These are phyloP conservation scores for Entomobrya proxima DNA, from an alignment of 2,888 invertebrate genomes.

Conservation along the genomic window DNA sequence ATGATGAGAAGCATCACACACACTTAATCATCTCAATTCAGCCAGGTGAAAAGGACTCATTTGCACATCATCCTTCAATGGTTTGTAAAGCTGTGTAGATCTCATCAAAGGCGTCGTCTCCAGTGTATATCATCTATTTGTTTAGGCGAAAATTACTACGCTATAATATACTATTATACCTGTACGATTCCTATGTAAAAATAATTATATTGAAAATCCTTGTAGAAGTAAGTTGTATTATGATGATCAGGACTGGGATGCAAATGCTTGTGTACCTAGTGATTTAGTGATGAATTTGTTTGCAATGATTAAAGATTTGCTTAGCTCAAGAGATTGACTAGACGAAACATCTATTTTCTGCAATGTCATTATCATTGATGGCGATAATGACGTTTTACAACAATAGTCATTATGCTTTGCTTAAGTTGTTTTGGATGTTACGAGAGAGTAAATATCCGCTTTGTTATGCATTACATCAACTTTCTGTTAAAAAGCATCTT, in stretches of 20 bases:
- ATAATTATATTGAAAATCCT: neutral
- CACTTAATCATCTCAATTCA: constrained; percentile 62
- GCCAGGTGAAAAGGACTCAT: constrained; percentile 62
- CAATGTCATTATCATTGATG: constrained; percentile 30
- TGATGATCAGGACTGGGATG: too few species aligned
- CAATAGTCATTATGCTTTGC: neutral
- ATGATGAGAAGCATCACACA: constrained; percentile 39
- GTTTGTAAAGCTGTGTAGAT: neutral
- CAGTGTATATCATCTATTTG: constrained; percentile 41
- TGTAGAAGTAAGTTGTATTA: too few species aligned
- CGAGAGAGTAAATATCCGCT: neutral
- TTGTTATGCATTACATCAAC: too few species aligned
- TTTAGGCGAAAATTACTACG: constrained; percentile 32
- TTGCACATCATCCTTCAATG: constrained; percentile 51
- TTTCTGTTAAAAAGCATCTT: too few species aligned
- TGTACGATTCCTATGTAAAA: neutral
- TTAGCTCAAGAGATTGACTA: neutral
- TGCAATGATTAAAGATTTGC: neutral
- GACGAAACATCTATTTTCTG: constrained; percentile 40
- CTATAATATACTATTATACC: neutral
- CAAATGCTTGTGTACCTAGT: too few species aligned
- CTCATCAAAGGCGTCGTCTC: constrained; percentile 16
- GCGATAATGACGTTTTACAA: constrained; percentile 4
- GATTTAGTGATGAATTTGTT: too few species aligned
- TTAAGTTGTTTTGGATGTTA: neutral